Evolutionary conservation across 2,797 vertebrate genomes (phyloP).

Genomic region (Phataginus tricuspis): DNA sequence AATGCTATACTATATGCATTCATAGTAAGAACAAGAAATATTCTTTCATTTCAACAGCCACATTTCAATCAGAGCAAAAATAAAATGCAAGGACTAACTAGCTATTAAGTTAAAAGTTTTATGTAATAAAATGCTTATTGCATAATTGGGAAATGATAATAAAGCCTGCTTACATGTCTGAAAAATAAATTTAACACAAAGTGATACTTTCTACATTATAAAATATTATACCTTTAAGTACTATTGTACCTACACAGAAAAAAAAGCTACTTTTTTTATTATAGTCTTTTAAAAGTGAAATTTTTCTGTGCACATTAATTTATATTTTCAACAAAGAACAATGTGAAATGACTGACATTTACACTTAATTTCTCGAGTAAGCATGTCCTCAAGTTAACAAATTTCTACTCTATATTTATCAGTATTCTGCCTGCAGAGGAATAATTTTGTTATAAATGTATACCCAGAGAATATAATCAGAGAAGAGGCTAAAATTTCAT

Average conservation of each 20-base stretch:
- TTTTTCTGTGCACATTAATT: slow-evolving; percentile 46
- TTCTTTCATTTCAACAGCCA: neutral
- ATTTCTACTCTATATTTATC: neutral
- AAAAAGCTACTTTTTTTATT: neutral
- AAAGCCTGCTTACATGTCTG: neutral
- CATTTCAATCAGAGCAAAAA: slow-evolving; percentile 59
- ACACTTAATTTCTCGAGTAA: slow-evolving; percentile 18
- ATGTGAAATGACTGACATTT: neutral
- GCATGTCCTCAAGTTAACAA: neutral
- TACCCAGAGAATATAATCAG: neutral
- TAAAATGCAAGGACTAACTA: neutral
- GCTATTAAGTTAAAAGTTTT: slow-evolving; percentile 38
- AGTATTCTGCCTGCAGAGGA: neutral
- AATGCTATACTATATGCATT: neutral
- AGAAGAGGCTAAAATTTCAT: neutral
- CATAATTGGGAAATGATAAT: neutral
- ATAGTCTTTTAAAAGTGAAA: neutral
- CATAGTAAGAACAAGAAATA: neutral
- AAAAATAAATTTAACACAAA: slow-evolving; percentile 58
- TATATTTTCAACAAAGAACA: slow-evolving; percentile 59
- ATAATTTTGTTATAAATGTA: slow-evolving; percentile 21
- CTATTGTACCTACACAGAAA: neutral
- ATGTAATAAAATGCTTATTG: neutral
- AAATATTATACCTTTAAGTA: slow-evolving; percentile 27
- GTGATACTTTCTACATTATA: neutral